phyloP scores from a whole-genome alignment of 2,797 vertebrate species.

The Peromyscus melanophrys region DNA sequence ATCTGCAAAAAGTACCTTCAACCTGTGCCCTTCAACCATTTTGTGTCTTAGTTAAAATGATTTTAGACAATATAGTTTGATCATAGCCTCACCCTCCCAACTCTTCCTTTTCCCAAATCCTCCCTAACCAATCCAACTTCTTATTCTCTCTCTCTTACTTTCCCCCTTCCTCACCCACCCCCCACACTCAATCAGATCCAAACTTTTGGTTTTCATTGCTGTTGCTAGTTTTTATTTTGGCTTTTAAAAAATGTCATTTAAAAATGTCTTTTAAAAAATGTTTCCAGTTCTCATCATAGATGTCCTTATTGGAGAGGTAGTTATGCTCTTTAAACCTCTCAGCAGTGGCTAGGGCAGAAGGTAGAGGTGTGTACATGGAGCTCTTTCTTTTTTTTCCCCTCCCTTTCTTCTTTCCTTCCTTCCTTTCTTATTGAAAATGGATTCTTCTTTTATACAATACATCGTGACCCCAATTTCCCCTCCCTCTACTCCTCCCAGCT shows the following conservation, averaged over 20 bases:
- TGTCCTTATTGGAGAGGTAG: background rate
- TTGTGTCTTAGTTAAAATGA: background rate
- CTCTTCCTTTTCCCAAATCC: background rate
- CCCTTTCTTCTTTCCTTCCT: no score
- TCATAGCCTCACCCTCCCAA: background rate
- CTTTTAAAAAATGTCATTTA: background rate
- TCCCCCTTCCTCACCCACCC: fast-evolving
- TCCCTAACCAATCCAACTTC: background rate
- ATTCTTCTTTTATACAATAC: background rate
- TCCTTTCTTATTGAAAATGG: background rate
- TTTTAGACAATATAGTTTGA: background rate
- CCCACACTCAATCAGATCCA: background rate
- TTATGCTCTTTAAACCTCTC: background rate
- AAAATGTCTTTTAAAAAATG: background rate
- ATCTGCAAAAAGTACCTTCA: background rate
- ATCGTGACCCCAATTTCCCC: background rate
- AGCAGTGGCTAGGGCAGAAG: background rate
- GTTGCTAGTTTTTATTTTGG: background rate
- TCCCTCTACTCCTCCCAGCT: background rate
- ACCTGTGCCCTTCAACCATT: background rate
- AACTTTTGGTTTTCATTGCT: background rate
- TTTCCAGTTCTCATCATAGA: background rate
- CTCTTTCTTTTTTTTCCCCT: background rate
- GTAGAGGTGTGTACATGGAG: background rate
- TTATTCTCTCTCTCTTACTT: background rate